Base-by-base conservation (phyloP, 2,113 vertebrate genomes). In the rat (Rattus norvegicus) region DNA sequence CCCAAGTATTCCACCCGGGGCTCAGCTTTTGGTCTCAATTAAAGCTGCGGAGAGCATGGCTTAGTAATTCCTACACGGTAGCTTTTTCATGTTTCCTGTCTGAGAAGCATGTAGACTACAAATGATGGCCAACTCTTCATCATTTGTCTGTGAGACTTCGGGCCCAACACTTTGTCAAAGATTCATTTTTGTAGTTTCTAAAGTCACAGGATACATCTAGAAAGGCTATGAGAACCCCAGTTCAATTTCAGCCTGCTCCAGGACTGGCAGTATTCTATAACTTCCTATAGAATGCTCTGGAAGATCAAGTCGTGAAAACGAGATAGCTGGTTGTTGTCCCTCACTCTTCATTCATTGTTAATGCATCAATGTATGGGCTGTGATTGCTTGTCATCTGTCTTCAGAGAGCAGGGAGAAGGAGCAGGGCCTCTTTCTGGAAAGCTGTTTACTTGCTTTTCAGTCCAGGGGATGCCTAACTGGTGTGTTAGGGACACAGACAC, bases 11-110 rank as follows among this genome's bases (percentile, higher is more conserved):
- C 95, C 84, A 43, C 85, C 89, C 94, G 94, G 79, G 96, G 94
- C 97, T 95, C 96, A 65, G 83, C 86, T 56, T 95, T 96, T 84
- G 63, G 69, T 93, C 95, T 98, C 96, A 91, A 94, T 95, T 97
- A 95, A 97, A 94, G 93, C n/a, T 86, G 70, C 84, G 84, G 88
- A 91, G 87, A 96, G 86, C 92, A 98, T 89, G 96, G 89, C 59
- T 94, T 79, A 67, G 72, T 96, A 87, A 59, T 95, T 94, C 88
- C 77, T 88, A 14, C 95, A 86, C 30, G 49, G 4, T 17, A 13
- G 4, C 47, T 7, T 72, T 88, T 16, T 92, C 52, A 33, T 52
- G 7, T 6, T 54, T 52, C 94, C 83, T 92, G 2, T 30, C 4
- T 26, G 61, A 75, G 43, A 80, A 30, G 33, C 63, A 26, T 19